Evolutionary conservation across 1,140 invertebrate genomes (phyloP), one percentile per base, ranked within the genome.

Genomic region (Coelopa frigida): DNA sequence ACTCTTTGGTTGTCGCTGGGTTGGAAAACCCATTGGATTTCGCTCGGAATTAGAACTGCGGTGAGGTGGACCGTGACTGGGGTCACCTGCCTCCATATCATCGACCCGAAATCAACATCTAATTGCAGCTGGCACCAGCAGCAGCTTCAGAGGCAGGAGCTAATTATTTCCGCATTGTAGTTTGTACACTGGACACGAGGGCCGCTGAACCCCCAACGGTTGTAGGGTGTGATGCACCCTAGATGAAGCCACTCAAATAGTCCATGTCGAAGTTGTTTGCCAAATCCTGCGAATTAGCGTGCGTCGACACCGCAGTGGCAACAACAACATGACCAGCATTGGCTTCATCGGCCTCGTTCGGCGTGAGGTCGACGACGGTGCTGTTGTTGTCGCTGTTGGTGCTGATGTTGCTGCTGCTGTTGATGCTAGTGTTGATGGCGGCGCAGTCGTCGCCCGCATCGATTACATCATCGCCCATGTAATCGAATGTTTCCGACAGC

Each of bases 161-260:
- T n/a, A n/a, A n/a, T n/a, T n/a, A n/a, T n/a, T n/a, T n/a, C n/a
- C n/a, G n/a, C n/a, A n/a, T n/a, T n/a, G n/a, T n/a, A n/a, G n/a
- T n/a, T n/a, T n/a, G n/a, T n/a, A n/a, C n/a, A n/a, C n/a, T n/a
- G n/a, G n/a, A n/a, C n/a, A n/a, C n/a, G n/a, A n/a, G n/a, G n/a
- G n/a, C n/a, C n/a, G n/a, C n/a, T n/a, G n/a, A n/a, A n/a, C n/a
- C n/a, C n/a, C n/a, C n/a, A n/a, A n/a, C n/a, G n/a, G n/a, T n/a
- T n/a, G n/a, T n/a, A n/a, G n/a, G n/a, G n/a, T 29, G 8, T n/a
- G n/a, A 29, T 29, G 8, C 27, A 36, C 33, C 8, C 33, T 41
- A 50, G 23, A 68, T 68, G 24, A 68, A 66, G 45, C 59, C 55
- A 32, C 60, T 53, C 31, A 62, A 62, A 50, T 67, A 57, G 45